phyloP scores from a whole-genome alignment of 2,888 invertebrate species.

The Torymus auratus region DNA sequence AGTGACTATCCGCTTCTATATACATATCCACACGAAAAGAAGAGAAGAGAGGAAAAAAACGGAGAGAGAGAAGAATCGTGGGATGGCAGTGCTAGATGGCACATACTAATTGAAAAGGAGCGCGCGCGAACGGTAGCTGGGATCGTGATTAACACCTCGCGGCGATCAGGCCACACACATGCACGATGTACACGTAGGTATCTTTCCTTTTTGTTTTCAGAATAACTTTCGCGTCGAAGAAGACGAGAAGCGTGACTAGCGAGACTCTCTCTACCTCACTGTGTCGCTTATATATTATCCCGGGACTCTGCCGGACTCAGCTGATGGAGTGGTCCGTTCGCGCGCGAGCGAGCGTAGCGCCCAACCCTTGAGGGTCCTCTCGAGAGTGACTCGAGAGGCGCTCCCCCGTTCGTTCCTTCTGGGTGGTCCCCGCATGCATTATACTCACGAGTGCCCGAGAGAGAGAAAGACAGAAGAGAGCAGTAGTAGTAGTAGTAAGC shows the following conservation, averaged over 20 bases:
- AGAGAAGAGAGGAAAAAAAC: slow-evolving; percentile 1
- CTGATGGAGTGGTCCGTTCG: slow-evolving; percentile 73
- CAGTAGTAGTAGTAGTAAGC: too few relatives aligned
- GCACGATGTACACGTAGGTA: slow-evolving; percentile 65
- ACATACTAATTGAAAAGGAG: slow-evolving; percentile 74
- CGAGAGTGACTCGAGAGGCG: slow-evolving; percentile 66
- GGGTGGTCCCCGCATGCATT: slow-evolving; percentile 76
- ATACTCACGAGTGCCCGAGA: slow-evolving; percentile 42
- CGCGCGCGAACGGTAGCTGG: slow-evolving; percentile 72
- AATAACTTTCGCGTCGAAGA: not conserved
- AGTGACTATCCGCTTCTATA: not conserved
- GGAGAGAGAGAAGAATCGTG: slow-evolving; percentile 55
- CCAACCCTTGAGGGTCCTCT: slow-evolving; percentile 72
- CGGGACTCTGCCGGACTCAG: not conserved
- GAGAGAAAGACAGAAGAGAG: too few relatives aligned
- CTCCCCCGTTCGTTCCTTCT: slow-evolving; percentile 64
- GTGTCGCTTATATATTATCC: too few relatives aligned
- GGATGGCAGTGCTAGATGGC: slow-evolving; percentile 59
- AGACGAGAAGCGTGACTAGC: too few relatives aligned
- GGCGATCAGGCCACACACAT: slow-evolving; percentile 67
- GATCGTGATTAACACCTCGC: slow-evolving; percentile 71
- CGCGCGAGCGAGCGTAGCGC: slow-evolving; percentile 60
- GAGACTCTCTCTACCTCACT: too few relatives aligned
- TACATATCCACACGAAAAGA: not conserved
- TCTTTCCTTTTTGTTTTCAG: not conserved